Conservation (phyloP, 2,797 vertebrate genomes). For the Sternotherus odoratus region DNA sequence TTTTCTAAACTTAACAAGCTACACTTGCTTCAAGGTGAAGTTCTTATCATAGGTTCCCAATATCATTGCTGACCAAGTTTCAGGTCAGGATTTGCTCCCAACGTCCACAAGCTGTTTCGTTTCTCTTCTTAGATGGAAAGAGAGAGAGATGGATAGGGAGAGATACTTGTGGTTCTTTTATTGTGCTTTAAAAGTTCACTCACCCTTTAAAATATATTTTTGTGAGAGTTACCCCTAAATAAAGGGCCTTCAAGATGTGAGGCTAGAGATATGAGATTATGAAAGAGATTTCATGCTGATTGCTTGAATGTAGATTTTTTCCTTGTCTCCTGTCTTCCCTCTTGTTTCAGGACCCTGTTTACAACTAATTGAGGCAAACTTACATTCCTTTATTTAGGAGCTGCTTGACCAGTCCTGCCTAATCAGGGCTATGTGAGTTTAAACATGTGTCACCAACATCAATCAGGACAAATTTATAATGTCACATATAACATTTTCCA, state of each 20-base stretch:
- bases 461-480: neutral
- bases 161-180: no score
- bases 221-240: no score
- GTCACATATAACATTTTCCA: neutral
- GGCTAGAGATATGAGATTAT: no score
- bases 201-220: no score
- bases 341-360: neutral
- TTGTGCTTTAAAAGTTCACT: no score
- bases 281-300: no score
- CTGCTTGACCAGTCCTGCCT: neutral
- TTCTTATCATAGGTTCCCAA: neutral
- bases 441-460: neutral
- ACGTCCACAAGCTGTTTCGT: no score
- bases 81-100: no score
- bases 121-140: no score
- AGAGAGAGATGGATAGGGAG: no score
- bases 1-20: neutral
- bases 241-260: no score
- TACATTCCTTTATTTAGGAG: neutral
- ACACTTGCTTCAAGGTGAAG: neutral
- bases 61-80: neutral
- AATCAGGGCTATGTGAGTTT: neutral
- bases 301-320: neutral
- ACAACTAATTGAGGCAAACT: neutral
- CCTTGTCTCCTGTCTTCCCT: neutral